Conservation (phyloP, 1,140 invertebrate species). For the honey bee (Apis mellifera) region Amel_HAv3.1 CM009940.2:2653501-2654000, state of each 20-base stretch:
- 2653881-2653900: neutral
- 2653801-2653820: conserved; percentile 28
- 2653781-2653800: conserved; percentile 43
- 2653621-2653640: conserved; percentile 30
- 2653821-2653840: no score
- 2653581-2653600: neutral
- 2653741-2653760: conserved; percentile 47
- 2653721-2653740: conserved; percentile 56
- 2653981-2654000: neutral
- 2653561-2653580: no score
- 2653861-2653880: no score
- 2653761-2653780: conserved; percentile 49
- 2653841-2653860: neutral
- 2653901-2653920: neutral
- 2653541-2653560: no score
- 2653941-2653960: neutral
- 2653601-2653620: conserved; percentile 45
- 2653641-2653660: conserved; percentile 39
- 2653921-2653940: neutral
- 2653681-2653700: conserved; percentile 56
- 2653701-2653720: conserved; percentile 58
- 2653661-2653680: conserved; percentile 52
- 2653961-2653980: neutral
- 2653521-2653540: no score
- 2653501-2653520: neutral